phyloP scores from a whole-genome alignment of 2,888 invertebrate genomes.

The Andrena camellia region DNA sequence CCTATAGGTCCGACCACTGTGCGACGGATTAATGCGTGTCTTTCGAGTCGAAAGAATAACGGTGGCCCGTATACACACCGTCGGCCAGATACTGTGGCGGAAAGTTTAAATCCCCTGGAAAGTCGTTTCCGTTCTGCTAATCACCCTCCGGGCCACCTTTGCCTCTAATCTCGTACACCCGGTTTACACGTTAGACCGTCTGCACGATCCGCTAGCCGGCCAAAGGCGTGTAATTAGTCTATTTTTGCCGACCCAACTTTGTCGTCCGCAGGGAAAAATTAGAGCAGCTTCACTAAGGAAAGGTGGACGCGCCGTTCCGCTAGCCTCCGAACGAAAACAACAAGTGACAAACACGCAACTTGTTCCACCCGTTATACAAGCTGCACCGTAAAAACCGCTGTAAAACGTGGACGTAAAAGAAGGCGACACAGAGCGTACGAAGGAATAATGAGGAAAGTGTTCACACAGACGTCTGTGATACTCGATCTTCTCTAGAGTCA shows the following conservation, averaged over 20 bases:
- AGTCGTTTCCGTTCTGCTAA: slow-evolving; percentile 61
- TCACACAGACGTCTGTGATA: too few species aligned
- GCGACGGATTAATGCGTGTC: slow-evolving; percentile 22
- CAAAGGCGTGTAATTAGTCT: slow-evolving; percentile 71
- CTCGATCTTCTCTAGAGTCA: too few species aligned
- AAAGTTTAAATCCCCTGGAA: slow-evolving; percentile 74
- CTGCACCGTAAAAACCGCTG: neutral
- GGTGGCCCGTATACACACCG: slow-evolving; percentile 16
- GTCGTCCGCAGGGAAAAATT: slow-evolving; percentile 50
- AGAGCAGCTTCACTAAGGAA: slow-evolving; percentile 16
- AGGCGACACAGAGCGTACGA: too few species aligned
- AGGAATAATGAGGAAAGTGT: too few species aligned
- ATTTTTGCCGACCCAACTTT: slow-evolving; percentile 60
- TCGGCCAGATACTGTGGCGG: neutral
- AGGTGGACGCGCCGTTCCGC: neutral
- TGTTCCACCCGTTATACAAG: slow-evolving; percentile 9
- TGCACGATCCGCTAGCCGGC: slow-evolving; percentile 15
- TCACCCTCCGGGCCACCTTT: slow-evolving; percentile 65
- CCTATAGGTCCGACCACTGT: too few species aligned
- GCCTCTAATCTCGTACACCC: slow-evolving; percentile 45
- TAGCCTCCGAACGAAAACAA: slow-evolving; percentile 8
- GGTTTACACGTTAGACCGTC: slow-evolving; percentile 45
- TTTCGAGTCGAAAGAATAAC: slow-evolving; percentile 10
- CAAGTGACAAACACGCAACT: slow-evolving; percentile 7
- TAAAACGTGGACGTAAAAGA: neutral